These are phyloP conservation scores for Alitta virens DNA, from an alignment of 2,888 invertebrate species.

Conservation along the genomic window DNA sequence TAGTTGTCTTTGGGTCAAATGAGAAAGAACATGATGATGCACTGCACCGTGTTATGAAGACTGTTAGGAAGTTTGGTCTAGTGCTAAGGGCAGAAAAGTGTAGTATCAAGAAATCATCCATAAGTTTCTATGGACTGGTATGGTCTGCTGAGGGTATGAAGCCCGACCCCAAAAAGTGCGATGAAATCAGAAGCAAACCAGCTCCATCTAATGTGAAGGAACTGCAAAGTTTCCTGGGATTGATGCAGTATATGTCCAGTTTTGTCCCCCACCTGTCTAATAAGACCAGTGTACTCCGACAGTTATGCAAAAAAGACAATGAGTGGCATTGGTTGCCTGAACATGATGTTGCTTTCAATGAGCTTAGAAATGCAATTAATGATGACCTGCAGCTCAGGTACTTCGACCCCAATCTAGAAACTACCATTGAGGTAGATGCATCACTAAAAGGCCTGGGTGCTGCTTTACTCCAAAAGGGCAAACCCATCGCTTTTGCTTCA, in stretches of 20 bases:
- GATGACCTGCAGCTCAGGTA: background rate
- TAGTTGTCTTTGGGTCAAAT: background rate
- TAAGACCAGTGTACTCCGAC: conserved; percentile 9
- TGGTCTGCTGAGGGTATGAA: conserved; percentile 10
- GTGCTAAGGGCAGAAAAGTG: background rate
- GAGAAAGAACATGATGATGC: conserved; percentile 5
- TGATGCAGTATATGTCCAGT: conserved; percentile 18
- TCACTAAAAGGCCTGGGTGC: conserved; percentile 31
- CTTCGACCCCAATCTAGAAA: conserved; percentile 16
- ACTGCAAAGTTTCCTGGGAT: conserved; percentile 23
- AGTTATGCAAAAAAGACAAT: conserved; percentile 21
- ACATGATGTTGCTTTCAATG: background rate
- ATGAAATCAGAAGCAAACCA: conserved; percentile 12
- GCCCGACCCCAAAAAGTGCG: conserved; percentile 19
- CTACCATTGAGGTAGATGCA: conserved; percentile 8
- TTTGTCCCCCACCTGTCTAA: conserved; percentile 19
- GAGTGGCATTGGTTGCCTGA: conserved; percentile 14
- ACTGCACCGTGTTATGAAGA: background rate
- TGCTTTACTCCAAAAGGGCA: conserved; percentile 29
- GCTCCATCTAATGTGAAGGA: conserved; percentile 19
- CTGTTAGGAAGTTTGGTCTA: background rate
- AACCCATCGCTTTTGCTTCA: conserved; percentile 33
- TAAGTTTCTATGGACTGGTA: conserved; percentile 19
- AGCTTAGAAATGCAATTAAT: background rate
- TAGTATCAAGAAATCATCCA: no score